Percentiles rank a stretch among this genome's conserved stretches.
phyloP scores from a whole-genome alignment of 53 echinoderm and acorn worm species.

The Zoroaster sp. region DNA sequence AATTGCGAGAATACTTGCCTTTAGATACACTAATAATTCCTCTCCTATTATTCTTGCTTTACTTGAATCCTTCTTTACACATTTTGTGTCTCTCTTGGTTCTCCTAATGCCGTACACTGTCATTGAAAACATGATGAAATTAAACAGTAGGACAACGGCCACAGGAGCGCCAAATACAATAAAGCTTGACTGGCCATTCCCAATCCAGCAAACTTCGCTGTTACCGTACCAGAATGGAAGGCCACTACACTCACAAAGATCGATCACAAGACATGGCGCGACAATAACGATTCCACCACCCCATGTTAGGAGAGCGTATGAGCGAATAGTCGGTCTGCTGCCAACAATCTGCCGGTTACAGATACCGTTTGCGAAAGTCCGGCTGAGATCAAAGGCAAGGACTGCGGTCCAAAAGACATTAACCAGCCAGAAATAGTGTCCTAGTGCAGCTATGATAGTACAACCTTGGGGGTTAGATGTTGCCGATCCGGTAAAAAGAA shows the following conservation, averaged over 20 bases:
- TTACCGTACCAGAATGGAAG: slow-evolving; percentile 27
- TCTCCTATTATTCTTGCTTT: slow-evolving; percentile 4
- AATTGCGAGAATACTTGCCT: slow-evolving; percentile 38
- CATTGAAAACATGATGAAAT: slow-evolving; percentile 2
- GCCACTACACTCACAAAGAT: slow-evolving; percentile 38
- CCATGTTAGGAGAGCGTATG: slow-evolving; percentile 40
- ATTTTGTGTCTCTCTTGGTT: neutral
- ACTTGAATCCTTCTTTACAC: neutral
- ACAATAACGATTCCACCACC: neutral
- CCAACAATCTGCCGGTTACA: neutral
- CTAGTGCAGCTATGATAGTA: slow-evolving; percentile 19
- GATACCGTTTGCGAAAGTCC: slow-evolving; percentile 22
- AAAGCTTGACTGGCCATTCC: slow-evolving; percentile 3
- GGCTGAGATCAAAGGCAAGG: slow-evolving; percentile 32
- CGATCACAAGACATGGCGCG: slow-evolving; percentile 9
- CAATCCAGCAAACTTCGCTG: slow-evolving; percentile 46
- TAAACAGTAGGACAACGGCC: slow-evolving; percentile 13
- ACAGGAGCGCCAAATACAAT: slow-evolving; percentile 45
- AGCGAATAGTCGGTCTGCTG: neutral
- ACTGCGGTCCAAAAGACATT: slow-evolving; percentile 36
- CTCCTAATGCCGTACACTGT: slow-evolving; percentile 18
- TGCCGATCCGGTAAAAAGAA: neutral
- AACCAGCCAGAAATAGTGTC: slow-evolving; percentile 55
- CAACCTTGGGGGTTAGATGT: slow-evolving; percentile 21
- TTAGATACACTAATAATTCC: slow-evolving; percentile 49